phyloP scores from a whole-genome alignment of 2,797 vertebrate genomes.

The Sebastes ruberrimus region DNA sequence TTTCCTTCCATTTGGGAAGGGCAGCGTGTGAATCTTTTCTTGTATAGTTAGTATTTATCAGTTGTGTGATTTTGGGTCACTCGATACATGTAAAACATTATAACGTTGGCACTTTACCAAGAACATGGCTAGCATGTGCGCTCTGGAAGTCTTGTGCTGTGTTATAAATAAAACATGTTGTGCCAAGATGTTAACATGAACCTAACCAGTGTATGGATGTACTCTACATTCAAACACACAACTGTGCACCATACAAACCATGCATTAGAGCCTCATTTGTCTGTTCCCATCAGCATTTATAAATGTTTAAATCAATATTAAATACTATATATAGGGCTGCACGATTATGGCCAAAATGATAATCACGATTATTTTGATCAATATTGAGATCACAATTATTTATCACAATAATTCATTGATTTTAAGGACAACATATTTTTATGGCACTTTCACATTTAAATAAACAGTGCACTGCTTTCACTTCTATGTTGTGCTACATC shows the following conservation, averaged over 20 bases:
- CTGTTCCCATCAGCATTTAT: background rate
- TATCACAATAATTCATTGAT: too few species aligned
- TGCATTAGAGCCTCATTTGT: background rate
- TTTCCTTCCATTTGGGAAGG: conserved; percentile 67
- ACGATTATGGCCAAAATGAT: background rate
- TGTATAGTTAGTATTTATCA: conserved; percentile 61
- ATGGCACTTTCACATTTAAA: too few species aligned
- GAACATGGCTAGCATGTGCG: background rate
- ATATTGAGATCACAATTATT: background rate
- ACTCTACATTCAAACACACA: background rate
- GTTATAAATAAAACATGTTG: background rate
- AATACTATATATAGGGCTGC: background rate
- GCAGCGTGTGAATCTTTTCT: conserved; percentile 58
- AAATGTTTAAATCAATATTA: background rate
- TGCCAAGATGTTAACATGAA: background rate
- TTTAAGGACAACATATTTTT: too few species aligned
- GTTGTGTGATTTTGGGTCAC: conserved; percentile 54
- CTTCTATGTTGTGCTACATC: too few species aligned
- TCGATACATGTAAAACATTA: conserved; percentile 29
- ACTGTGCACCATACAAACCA: background rate
- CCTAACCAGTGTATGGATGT: background rate
- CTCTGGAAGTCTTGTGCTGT: background rate
- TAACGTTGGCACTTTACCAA: conserved; percentile 29
- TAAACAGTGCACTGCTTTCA: too few species aligned
- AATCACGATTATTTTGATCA: background rate